phyloP scores from a whole-genome alignment of 1,140 invertebrate species.

The Nephila pilipes region DNA sequence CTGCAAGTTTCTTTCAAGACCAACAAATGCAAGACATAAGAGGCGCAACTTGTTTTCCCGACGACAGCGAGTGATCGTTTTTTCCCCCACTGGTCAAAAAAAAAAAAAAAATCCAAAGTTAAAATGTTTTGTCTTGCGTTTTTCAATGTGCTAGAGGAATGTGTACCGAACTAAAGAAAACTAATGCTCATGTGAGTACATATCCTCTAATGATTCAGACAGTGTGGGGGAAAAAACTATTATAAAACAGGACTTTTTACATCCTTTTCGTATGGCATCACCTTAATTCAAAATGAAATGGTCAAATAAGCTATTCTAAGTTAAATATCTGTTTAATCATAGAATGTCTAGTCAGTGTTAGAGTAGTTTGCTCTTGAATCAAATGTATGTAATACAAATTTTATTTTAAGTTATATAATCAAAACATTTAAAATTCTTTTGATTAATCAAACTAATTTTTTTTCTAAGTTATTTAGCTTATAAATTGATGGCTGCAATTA shows the following conservation, averaged over 20 bases:
- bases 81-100: constrained; percentile 37
- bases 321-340: not conserved
- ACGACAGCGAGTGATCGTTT: constrained; percentile 62
- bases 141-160: constrained; percentile 26
- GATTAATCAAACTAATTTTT: not conserved
- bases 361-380: not conserved
- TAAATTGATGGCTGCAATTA: not conserved
- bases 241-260: constrained; percentile 57
- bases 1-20: constrained; percentile 99
- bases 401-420: not conserved
- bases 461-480: not conserved
- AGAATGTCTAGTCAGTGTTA: constrained; percentile 51
- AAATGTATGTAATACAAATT: not conserved
- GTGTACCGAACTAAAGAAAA: constrained; percentile 51
- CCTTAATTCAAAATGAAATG: constrained; percentile 47
- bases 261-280: constrained; percentile 67
- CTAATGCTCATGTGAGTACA: constrained; percentile 31
- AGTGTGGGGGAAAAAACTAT: constrained; percentile 61
- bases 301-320: not conserved
- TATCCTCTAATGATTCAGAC: constrained; percentile 48
- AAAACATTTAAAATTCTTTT: not conserved
- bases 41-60: constrained; percentile 6
- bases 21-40: constrained; percentile 82
- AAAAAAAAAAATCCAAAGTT: constrained; percentile 6
- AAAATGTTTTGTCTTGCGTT: constrained; percentile 39